A percentile compares a stretch with the other conserved stretches of the same genome.
These are phyloP conservation scores for Achlya flavicornis DNA, from an alignment of 2,888 invertebrate genomes.

Conservation along the genomic window DNA sequence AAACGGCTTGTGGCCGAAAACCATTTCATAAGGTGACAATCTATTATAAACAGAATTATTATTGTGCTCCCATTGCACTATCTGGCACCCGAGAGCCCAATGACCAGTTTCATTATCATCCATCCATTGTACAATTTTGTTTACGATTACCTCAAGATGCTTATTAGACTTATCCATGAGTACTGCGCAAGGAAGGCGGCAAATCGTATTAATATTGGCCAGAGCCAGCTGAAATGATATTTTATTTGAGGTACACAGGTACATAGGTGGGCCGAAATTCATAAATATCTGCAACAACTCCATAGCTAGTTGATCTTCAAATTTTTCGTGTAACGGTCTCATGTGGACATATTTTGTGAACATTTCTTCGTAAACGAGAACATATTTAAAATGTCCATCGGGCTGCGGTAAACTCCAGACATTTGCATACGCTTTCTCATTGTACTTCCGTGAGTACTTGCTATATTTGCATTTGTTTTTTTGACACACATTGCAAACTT, in stretches of 20 bases:
- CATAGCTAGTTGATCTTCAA: slow-evolving; percentile 13
- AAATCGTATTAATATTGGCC: not conserved
- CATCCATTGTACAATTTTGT: slow-evolving; percentile 15
- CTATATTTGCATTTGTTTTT: not conserved
- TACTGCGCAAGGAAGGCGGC: not conserved
- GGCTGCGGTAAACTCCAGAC: not conserved
- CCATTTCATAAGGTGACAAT: slow-evolving; percentile 5
- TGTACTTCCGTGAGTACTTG: not conserved
- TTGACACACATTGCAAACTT: not conserved
- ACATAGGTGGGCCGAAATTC: slow-evolving; percentile 23
- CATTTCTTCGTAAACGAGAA: slow-evolving; percentile 20
- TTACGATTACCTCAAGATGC: not conserved
- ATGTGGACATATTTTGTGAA: slow-evolving; percentile 18
- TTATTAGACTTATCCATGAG: not conserved
- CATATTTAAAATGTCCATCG: slow-evolving; percentile 13
- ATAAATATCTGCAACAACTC: slow-evolving; percentile 25
- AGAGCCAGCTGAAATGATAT: not conserved
- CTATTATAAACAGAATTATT: not conserved
- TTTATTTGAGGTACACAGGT: not conserved
- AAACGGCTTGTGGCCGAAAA: slow-evolving; percentile 5
- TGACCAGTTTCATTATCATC: not conserved
- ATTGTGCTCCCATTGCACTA: slow-evolving; percentile 23
- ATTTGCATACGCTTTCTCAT: not conserved
- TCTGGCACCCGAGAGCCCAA: slow-evolving; percentile 17
- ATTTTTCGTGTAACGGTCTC: slow-evolving; percentile 15